Evolutionary conservation across 2,797 vertebrate genomes (phyloP), one percentile per base, ranked within the genome.

Genomic region (Vultur gryphus): DNA sequence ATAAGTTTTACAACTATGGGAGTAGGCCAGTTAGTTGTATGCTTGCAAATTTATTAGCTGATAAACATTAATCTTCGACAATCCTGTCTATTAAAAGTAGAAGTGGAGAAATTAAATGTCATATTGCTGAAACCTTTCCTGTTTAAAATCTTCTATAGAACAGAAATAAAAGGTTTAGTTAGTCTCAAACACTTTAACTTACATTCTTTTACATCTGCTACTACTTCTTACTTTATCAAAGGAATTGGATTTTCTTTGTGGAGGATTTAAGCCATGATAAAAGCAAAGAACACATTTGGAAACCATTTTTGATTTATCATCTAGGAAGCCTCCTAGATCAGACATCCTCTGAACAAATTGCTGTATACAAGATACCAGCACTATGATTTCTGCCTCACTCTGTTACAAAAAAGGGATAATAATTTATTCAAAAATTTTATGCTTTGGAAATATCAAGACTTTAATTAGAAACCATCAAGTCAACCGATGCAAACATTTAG

Each of bases 21-120:
- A 66, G 13, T 49, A 94, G 59, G 35, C 13, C 49, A 62, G 31
- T 75, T 83, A 46, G 26, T 54, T 88, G 35, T 19, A 84, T 37
- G 39, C 23, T 95, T 91, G 35, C 71, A 87, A 94, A 81, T 62
- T 78, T 93, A 86, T 88, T 92, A 96, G 35, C 58, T 93, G 44
- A 76, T 91, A 90, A 96, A 89, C 78, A 75, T 79, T 92, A 84
- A 44, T 91, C 75, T 95, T 84, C 37, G 76, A 83, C 25, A 78
- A 72, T 28, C 13, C 11, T 62, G 11, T 23, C 72, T 69, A 78
- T 79, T 93, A 43, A 91, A 95, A 87, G 41, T 67, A 90, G 58
- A 90, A 67, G 35, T 57, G 33, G 13, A 82, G 19, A 94, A 94
- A 65, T 84, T 82, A 86, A 87, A 76, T 33, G 35, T 44, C 11